Evolutionary conservation across 2,888 invertebrate genomes (phyloP), one percentile per base, ranked within the genome.

Genomic region (Gryllus longicercus): DNA sequence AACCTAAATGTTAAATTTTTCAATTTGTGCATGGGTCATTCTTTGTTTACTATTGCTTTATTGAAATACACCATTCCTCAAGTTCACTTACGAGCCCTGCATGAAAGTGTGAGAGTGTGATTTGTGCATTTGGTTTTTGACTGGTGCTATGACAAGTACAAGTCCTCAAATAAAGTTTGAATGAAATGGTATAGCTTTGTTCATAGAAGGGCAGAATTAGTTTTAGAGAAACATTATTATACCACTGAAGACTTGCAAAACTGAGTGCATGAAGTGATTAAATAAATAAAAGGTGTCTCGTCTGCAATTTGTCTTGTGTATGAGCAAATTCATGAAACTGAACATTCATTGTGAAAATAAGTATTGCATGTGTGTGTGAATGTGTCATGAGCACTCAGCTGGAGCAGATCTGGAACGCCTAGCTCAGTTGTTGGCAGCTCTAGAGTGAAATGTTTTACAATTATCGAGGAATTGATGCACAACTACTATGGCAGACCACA

Each of bases 181-280:
- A 63, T 63, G 63, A 63, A 63, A n/a, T 63, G 63, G 63, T 14
- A 63, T 63, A 63, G 63, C n/a, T 18, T 63, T 63, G 63, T 63
- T 63, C 63, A 63, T 63, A 63, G 63, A 63, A 63, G n/a, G 63
- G 16, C 63, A 63, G n/a, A 63, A 63, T 63, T 63, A 63, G 63
- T 63, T 63, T 63, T 63, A 63, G 63, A 63, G 14, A 63, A 63
- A 63, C 63, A 63, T 63, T 63, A 63, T 63, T 63, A 63, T 63
- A 63, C 14, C 63, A 63, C 14, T 18, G 63, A 63, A 63, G 63
- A 63, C 63, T 63, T 63, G 63, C 63, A 63, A 18, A 63, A 63
- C 63, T 63, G 63, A n/a, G 63, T 63, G 63, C 63, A 63, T 63
- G n/a, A 63, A 63, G 63, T 63, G 63, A 63, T 18, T 63, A 38